Evolutionary conservation across 2,797 vertebrate genomes (phyloP), one percentile per base, ranked within the genome.

Genomic region (Schizopygopsis malacanthus): DNA sequence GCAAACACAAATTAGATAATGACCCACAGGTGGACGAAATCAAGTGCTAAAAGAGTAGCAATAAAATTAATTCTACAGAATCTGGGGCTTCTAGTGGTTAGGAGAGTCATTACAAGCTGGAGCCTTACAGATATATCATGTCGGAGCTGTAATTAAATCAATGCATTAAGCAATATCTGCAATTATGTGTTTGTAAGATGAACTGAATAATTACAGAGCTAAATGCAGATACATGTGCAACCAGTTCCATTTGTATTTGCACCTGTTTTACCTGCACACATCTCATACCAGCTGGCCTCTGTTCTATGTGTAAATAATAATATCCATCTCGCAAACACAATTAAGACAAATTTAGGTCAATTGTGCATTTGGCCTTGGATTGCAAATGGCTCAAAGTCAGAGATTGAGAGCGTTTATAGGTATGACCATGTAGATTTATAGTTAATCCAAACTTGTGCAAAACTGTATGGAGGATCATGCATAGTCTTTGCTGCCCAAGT

Each of bases 401-500:
- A 54, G 16, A 33, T 4, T 4, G 12, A 45, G 12, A 16, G n/a
- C 12, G 22, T n/a, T 59, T 12, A 9, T 71, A 28, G 13, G 65
- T 80, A 50, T 79, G 37, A 65, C 25, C n/a, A 33, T 22, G 16
- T 65, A 56, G 13, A 59, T 43, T 79, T 63, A 81, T 25, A 22
- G 25, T 16, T 8, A 9, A 79, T 79, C 1, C 5, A 76, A 41
- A 71, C 20, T 71, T 28, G 8, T 16, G 59, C 4, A 47, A 65
- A 79, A 47, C 59, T 79, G 33, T 61, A 11, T 25, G n/a, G 2
- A 45, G 3, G 18, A 45, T 56, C n/a, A 71, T 25, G n/a, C 52
- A 52, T 28, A 69, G 67, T 45, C 13, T 82, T 70, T 59, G 33
- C n/a, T 50, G 33, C 13, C 61, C 33, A 65, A 50, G 33, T 88